Conservation (phyloP, 2,888 invertebrate genomes). For the Caenorhabditis doughertyi region DNA sequence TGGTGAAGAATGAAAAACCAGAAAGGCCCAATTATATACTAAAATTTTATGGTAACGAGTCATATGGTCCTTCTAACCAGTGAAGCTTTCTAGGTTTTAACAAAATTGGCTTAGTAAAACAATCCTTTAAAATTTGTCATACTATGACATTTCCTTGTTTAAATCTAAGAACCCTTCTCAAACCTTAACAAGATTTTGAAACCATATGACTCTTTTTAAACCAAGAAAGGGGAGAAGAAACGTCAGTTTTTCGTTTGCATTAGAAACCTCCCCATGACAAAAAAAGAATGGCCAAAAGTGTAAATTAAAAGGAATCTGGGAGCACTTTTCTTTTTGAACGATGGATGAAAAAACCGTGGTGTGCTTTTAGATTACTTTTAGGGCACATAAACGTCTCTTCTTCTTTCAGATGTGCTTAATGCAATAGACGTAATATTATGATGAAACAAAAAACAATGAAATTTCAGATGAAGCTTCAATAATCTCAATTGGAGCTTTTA, state of each 20-base stretch:
- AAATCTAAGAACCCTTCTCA: neutral
- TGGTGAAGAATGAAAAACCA: too few species aligned
- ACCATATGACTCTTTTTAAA: neutral
- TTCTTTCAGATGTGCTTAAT: neutral
- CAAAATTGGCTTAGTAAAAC: too few species aligned
- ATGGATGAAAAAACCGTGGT: neutral
- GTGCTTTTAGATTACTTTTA: conserved; percentile 3
- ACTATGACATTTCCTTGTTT: too few species aligned
- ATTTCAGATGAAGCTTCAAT: neutral
- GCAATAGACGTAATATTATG: too few species aligned
- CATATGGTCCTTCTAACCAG: too few species aligned
- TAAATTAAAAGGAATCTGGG: conserved; percentile 13
- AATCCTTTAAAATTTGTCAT: too few species aligned
- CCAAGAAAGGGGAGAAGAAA: neutral
- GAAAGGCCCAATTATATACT: too few species aligned
- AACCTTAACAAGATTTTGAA: neutral
- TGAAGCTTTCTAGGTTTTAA: too few species aligned
- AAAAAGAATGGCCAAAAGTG: conserved; percentile 14
- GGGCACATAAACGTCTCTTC: neutral
- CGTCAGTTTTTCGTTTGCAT: conserved; percentile 12
- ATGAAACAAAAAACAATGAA: neutral
- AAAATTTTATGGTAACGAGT: too few species aligned
- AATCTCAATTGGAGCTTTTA: too few species aligned
- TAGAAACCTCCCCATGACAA: neutral
- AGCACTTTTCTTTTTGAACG: neutral